phyloP scores from a whole-genome alignment of 2,113 vertebrate genomes.

The Machaerirhynchus nigripectus region DNA sequence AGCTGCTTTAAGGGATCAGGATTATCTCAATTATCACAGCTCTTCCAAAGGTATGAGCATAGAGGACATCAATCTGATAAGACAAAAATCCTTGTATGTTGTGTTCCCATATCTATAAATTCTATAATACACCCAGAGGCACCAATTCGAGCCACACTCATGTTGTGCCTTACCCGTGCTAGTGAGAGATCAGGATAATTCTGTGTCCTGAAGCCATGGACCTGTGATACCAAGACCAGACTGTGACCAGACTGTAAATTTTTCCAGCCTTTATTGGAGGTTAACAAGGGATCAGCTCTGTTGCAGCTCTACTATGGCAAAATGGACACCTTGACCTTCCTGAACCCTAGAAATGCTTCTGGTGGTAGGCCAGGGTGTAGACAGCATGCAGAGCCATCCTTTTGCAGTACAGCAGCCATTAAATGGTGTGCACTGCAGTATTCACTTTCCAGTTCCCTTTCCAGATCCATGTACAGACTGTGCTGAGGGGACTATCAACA shows the following conservation, averaged over 20 bases:
- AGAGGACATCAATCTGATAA: constrained; percentile 64
- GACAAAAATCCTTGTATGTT: constrained; percentile 42
- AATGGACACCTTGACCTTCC: neutral
- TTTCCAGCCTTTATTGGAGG: neutral
- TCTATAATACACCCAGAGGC: constrained; percentile 13
- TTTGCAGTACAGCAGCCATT: neutral
- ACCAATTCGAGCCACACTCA: neutral
- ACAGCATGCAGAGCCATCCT: neutral
- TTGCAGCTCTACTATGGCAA: neutral
- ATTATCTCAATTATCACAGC: constrained; percentile 62
- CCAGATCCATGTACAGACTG: neutral
- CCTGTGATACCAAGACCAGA: neutral
- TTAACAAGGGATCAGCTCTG: neutral
- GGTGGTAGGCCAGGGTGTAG: neutral
- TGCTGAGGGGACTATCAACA: neutral
- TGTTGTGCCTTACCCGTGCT: neutral
- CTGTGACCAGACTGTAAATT: neutral
- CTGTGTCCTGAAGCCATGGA: neutral
- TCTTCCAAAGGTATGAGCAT: constrained; percentile 45
- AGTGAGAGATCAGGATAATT: neutral
- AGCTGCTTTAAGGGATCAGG: constrained; percentile 41
- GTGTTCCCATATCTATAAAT: constrained; percentile 30
- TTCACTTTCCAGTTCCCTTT: neutral
- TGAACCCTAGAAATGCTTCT: neutral
- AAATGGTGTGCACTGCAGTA: neutral